Base-by-base conservation (phyloP, 2,113 vertebrate genomes). In the Toxostoma redivivum region DNA sequence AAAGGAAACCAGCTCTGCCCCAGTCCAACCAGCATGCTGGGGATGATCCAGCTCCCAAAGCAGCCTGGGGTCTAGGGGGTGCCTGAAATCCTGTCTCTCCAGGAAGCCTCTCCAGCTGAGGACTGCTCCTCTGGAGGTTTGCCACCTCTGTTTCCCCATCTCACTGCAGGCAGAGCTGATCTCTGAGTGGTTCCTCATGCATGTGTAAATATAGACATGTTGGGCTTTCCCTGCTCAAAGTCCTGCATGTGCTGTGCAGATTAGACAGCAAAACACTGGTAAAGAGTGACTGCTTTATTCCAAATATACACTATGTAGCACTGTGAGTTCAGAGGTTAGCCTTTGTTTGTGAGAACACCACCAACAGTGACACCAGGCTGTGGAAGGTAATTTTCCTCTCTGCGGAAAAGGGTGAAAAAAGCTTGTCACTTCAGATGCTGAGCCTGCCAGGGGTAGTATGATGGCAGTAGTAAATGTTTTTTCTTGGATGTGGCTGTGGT, bases 121-220 rank as follows among this genome's bases (percentile, higher is more conserved):
- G 28, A 11, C 23, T 24, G 18, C 22, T 50, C 6, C 18, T 62
- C 57, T 71, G 35, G 10, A 86, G 38, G 5, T 33, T 24, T 69
- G 3, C 17, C 9, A 24, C 7, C 7, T 53, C 37, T 31, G 8
- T 42, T 69, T 92, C 22, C 38, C 5, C 0, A 2, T 31, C 17
- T 51, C 10, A 27, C 19, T 48, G 16, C 0, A 2, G 19, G 27
- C 53, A 69, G 48, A 65, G 28, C 17, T 82, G 61, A 44, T 37
- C 17, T 56, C 31, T 6, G 7, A 38, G 58, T 0, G 1, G 14
- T 27, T 86, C 22, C 27, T 54, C 1, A 0, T 28, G 15, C 3
- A 0, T 1, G 0, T 37, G 24, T 48, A 64, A 44, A 28, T 40
- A 15, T 5, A 42, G 13, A 50, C 2, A 0, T 7, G 3, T 23